Evolutionary conservation across 2,888 invertebrate species (phyloP), one percentile per base, ranked within the genome.

Genomic region (Limenitis arthemis): DNA sequence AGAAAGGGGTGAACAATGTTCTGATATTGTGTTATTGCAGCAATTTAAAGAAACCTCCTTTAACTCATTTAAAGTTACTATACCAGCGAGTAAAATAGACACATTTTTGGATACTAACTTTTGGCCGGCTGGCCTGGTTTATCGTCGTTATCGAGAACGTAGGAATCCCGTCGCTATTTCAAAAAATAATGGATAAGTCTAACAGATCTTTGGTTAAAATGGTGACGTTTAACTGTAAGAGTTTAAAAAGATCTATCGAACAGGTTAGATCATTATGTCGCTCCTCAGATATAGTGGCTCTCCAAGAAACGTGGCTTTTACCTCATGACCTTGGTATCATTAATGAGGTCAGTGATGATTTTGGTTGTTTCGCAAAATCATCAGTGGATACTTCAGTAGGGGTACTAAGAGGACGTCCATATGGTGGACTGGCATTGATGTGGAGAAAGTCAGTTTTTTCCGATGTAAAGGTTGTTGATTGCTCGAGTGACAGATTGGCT

Each of bases 361-460:
- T 58, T 46, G 41, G 41, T 2, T 54, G 31, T 31, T 12, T 11
- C 8, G 57, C 42, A 3, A 50, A 44, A 36, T 57, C 57, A 8
- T 44, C 57, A 11, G 47, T 57, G 7, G 57, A 51, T 34, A 33
- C 44, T 1, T 40, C 46, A 9, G 33, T 40, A 8, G 55, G 49
- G 3, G 8, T 49, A 6, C 30, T 55, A 29, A 8, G 28, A 2
- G 58, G 53, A 5, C 36, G 53, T 20, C 58, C 55, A 4, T 53
- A 50, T 34, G 57, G 57, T 5, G 50, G 57, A 1, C 38, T 54
- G 4, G 52, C 54, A 6, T 9, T 56, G 5, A 32, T 56, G 11
- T 53, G 57, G 53, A 28, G 48, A 8, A 54, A 46, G 29, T 12
- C 32, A 32, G 6, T 37, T 9, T 58, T 58, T 39, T 28, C 44